Evolutionary conservation across 2,888 invertebrate genomes (phyloP), one percentile per base, ranked within the genome.

Genomic region (Drosophila borealis): DNA sequence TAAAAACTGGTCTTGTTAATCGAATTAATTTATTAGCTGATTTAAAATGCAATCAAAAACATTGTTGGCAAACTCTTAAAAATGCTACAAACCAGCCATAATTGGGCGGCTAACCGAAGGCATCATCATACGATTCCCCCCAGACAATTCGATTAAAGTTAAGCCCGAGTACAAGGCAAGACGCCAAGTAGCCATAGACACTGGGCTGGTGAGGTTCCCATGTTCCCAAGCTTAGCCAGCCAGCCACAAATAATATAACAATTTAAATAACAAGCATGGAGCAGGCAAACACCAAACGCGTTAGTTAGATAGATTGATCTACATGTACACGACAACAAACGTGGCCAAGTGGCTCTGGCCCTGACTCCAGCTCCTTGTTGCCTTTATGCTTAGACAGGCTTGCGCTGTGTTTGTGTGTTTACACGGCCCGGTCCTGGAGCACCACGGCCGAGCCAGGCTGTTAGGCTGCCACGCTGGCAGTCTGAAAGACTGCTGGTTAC

Each of bases 251-350:
- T 84, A 88, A 88, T 87, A 86, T 81, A 86, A 87, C 85, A 86
- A 88, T 86, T 85, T 85, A 83, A 85, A 85, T 85, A 88, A 88
- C 85, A 85, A 88, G 82, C 87, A 81, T 75, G 72, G 68, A 70
- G 57, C 81, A 76, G 78, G 79, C 88, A 86, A 88, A 85, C 85
- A 85, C 85, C 88, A 85, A 86, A 81, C 87, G 87, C 85, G 84
- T 85, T 85, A 85, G 84, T 88, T 88, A 85, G 88, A 85, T 85
- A 88, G 84, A 88, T 85, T 85, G 88, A 85, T 85, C 88, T 88
- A 75, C 86, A 83, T 88, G 86, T 88, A 86, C 86, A 86, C 81
- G 83, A 79, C 77, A 78, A 88, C 80, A 73, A 29, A 72, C 71
- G 64, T 64, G 62, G 60, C 72, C 76, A 78, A 73, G 65, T 60